Conservation (phyloP, 2,797 vertebrate genomes). For the Saxicola maurus region DNA sequence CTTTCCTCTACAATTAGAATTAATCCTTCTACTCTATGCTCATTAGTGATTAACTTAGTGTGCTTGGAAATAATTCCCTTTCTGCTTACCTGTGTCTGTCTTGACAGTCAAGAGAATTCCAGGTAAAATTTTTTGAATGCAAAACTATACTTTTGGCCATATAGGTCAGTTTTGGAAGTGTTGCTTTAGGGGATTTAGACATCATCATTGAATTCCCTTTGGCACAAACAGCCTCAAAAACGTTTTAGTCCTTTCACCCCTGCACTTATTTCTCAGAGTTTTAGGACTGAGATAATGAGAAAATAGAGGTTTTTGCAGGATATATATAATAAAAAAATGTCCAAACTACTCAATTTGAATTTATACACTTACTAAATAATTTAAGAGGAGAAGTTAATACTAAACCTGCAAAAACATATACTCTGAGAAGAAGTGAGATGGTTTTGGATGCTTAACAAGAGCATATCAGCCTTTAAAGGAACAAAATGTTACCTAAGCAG, state of each 20-base stretch:
- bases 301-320: neutral
- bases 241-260: neutral
- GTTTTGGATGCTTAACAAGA: neutral
- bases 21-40: neutral
- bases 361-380: conserved; percentile 44
- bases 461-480: neutral
- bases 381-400: conserved; percentile 23
- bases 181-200: neutral
- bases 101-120: neutral
- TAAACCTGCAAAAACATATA: neutral
- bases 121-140: neutral
- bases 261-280: neutral
- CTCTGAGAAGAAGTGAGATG: neutral
- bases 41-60: neutral
- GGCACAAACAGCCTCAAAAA: neutral
- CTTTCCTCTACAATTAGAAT: neutral
- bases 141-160: neutral
- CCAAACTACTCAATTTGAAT: conserved; percentile 19
- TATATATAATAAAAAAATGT: conserved; percentile 4
- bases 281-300: conserved; percentile 12
- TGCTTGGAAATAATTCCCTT: neutral
- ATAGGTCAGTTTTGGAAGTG: neutral
- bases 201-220: neutral
- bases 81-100: neutral
- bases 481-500: neutral